These are phyloP conservation scores for Pentalonia nigronervosa DNA, from an alignment of 1,140 invertebrate genomes.

Conservation along the genomic window DNA sequence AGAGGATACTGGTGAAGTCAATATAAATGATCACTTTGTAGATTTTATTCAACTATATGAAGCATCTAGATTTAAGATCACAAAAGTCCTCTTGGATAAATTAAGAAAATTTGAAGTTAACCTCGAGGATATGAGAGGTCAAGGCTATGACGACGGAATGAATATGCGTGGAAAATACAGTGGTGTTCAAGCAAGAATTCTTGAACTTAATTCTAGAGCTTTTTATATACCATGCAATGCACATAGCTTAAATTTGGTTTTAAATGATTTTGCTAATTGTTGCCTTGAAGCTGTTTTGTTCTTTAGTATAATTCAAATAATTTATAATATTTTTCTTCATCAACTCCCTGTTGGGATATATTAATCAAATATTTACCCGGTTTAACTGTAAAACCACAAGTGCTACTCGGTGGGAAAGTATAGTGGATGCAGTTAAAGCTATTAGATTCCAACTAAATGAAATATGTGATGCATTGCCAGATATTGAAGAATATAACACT, in stretches of 20 bases:
- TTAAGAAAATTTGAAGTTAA: conserved; percentile 56
- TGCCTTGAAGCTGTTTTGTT: conserved; percentile 60
- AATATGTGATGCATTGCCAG: conserved; percentile 34
- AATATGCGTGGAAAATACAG: conserved; percentile 61
- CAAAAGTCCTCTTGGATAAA: conserved; percentile 11
- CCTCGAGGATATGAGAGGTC: conserved; percentile 59
- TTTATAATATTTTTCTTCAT: conserved; percentile 61
- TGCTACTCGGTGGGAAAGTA: conserved; percentile 59
- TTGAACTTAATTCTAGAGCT: conserved; percentile 60
- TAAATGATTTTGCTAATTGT: conserved; percentile 62
- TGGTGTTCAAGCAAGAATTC: conserved; percentile 60
- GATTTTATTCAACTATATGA: conserved; percentile 59
- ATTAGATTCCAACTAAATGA: conserved; percentile 15
- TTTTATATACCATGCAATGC: conserved; percentile 62
- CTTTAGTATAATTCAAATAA: conserved; percentile 61
- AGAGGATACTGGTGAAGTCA: conserved; percentile 57
- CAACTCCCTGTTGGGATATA: conserved; percentile 59
- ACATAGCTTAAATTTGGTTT: conserved; percentile 63
- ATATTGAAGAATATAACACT: conserved; percentile 39
- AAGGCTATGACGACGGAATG: conserved; percentile 60
- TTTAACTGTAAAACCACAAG: conserved; percentile 27
- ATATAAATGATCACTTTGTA: conserved; percentile 61
- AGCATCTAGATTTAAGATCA: conserved; percentile 34
- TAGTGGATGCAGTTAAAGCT: conserved; percentile 59
- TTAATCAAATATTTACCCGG: conserved; percentile 34